These are phyloP conservation scores for Chrysina gloriosa DNA, from an alignment of 2,888 invertebrate species.

Conservation along the genomic window DNA sequence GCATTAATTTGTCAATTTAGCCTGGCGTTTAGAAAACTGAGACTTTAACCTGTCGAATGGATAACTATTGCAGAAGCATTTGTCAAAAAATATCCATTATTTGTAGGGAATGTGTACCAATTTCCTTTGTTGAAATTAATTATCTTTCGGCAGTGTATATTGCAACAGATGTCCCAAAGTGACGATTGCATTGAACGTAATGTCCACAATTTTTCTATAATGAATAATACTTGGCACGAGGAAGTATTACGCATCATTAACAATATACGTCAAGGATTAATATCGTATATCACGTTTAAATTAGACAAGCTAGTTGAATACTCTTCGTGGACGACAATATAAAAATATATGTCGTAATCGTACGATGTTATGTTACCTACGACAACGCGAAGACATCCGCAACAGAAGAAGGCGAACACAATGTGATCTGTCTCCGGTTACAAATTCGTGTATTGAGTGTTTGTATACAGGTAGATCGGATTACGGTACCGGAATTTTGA, in stretches of 20 bases:
- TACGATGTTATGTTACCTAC: background rate
- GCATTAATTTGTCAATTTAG: too few relatives aligned
- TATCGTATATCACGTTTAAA: too few relatives aligned
- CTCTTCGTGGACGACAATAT: background rate
- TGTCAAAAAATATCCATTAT: background rate
- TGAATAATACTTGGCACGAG: too few relatives aligned
- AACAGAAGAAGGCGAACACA: conserved; percentile 15
- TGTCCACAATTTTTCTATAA: too few relatives aligned
- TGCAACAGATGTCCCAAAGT: background rate
- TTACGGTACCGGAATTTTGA: conserved; percentile 47
- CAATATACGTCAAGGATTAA: too few relatives aligned
- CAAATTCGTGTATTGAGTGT: conserved; percentile 39
- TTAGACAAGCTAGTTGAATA: too few relatives aligned
- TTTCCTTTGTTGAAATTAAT: background rate
- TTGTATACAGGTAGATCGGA: conserved; percentile 48
- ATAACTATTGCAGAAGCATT: background rate
- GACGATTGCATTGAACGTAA: background rate
- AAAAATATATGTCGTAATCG: background rate
- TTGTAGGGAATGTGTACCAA: background rate
- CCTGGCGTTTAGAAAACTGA: too few relatives aligned
- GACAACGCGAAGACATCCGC: conserved; percentile 29
- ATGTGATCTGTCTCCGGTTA: conserved; percentile 44
- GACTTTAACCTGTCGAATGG: background rate
- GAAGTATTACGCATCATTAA: too few relatives aligned
- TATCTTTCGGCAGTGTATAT: background rate